Conservation (phyloP, 2,797 vertebrate species). For the Phataginus tetradactyla region DNA sequence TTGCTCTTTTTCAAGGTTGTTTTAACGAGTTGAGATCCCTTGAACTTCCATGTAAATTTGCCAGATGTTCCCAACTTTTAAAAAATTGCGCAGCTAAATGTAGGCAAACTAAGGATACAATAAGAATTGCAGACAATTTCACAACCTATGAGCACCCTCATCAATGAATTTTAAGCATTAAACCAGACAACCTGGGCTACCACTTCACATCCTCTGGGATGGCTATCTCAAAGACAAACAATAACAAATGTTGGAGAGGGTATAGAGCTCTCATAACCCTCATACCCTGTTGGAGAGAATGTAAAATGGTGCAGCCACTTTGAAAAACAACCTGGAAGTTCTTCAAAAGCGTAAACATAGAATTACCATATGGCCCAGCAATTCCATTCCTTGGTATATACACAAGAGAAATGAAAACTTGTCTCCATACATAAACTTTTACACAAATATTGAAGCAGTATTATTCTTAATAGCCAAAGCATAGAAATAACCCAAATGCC, state of each 20-base stretch:
- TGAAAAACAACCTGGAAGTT: not conserved
- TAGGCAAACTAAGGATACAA: not conserved
- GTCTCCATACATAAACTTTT: not conserved
- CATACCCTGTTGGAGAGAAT: not conserved
- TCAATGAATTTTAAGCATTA: not conserved
- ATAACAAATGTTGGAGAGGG: not conserved
- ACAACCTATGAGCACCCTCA: not conserved
- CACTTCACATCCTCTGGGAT: not conserved
- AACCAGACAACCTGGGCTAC: not conserved
- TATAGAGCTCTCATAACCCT: not conserved
- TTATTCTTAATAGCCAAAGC: not conserved
- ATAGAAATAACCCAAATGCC: not conserved
- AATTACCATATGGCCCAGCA: not conserved
- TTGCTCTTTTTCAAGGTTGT: conserved; percentile 11
- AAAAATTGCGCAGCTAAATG: conserved; percentile 3
- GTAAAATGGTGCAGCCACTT: not conserved
- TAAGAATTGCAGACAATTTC: not conserved
- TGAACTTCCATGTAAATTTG: not conserved
- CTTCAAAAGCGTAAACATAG: not conserved
- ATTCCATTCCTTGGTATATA: not conserved
- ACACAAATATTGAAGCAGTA: not conserved
- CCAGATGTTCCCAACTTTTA: not conserved
- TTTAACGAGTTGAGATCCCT: not conserved
- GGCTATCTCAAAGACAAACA: not conserved
- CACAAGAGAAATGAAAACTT: not conserved